These are phyloP conservation scores for Nudaria mundana DNA, from an alignment of 2,888 invertebrate species.

Conservation along the genomic window DNA sequence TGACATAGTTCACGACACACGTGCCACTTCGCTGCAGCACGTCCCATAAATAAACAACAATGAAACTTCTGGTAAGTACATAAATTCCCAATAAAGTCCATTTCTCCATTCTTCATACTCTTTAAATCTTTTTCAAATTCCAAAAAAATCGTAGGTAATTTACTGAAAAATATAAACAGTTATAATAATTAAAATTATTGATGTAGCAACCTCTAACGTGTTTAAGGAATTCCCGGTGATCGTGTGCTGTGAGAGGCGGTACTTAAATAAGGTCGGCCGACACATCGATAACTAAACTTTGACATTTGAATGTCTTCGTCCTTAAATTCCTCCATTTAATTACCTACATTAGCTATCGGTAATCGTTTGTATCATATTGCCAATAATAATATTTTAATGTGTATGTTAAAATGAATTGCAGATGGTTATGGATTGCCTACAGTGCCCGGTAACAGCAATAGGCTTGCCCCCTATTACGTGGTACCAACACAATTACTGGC, in stretches of 20 bases:
- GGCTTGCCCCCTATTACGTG: too few relatives aligned
- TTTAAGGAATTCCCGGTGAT: slow-evolving; percentile 50
- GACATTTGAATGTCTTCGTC: slow-evolving; percentile 57
- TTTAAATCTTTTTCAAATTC: slow-evolving; percentile 4
- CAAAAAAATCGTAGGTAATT: neutral
- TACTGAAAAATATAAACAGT: neutral
- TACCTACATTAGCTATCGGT: slow-evolving; percentile 32
- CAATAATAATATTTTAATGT: neutral
- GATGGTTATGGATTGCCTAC: too few relatives aligned
- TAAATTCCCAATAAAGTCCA: slow-evolving; percentile 15
- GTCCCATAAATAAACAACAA: slow-evolving; percentile 55
- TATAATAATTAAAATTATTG: slow-evolving; percentile 22
- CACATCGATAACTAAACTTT: slow-evolving; percentile 62
- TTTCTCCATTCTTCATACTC: slow-evolving; percentile 22
- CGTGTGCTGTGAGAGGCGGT: slow-evolving; percentile 54
- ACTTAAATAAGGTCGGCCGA: slow-evolving; percentile 59
- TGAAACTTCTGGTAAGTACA: slow-evolving; percentile 76
- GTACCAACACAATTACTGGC: too few relatives aligned
- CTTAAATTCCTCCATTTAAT: slow-evolving; percentile 54
- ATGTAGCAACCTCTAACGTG: slow-evolving; percentile 32
- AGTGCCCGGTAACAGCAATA: too few relatives aligned
- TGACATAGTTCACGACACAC: slow-evolving; percentile 75
- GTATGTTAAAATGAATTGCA: too few relatives aligned
- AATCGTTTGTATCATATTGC: slow-evolving; percentile 3
- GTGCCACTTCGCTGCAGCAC: slow-evolving; percentile 62